Evolutionary conservation across 2,797 vertebrate species (phyloP), one percentile per base, ranked within the genome.

Genomic region (Macropodus opercularis): DNA sequence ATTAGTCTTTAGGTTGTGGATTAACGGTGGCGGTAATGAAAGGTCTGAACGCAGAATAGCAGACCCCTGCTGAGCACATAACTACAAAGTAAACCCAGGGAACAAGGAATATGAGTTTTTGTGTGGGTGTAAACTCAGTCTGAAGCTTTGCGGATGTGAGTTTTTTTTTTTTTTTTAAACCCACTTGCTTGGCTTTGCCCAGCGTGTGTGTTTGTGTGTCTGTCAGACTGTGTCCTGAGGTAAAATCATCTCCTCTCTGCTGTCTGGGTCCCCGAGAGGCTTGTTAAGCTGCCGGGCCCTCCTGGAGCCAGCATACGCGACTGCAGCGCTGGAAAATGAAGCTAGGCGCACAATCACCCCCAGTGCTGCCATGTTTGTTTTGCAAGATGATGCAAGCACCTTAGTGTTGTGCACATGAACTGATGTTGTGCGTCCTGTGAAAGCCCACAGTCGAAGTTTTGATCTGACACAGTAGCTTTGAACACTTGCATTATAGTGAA

Each of bases 241-340:
- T 83, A 85, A 86, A 86, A 87, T 79, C 72, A 72, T 83, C 80
- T 83, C 75, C 72, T 78, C 68, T 79, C 69, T 69, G 73, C 75
- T 67, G 84, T 73, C 79, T 85, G 79, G 66, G 52, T 84, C 79
- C 88, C 78, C 81, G 43, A 83, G 88, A 89, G 87, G 78, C 85
- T 85, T 85, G 84, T 90, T 90, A 88, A 85, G 77, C 84, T 78
- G 82, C 77, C 47, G 77, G 85, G 78, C 71, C 81, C 84, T 85
- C 83, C 80, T 63, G 77, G 80, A 81, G 75, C 83, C 75, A 54
- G 62, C 53, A 38, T 76, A 86, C 81, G 83, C 83, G 76, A 84
- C 84, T 76, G 72, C 80, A 73, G 80, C 65, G 72, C 85, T 84
- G 85, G 83, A 86, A 86, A 89, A 88, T 84, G 79, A 84, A 87